phyloP scores from a whole-genome alignment of 2,113 vertebrate species.

The Cyprinus carpio region DNA sequence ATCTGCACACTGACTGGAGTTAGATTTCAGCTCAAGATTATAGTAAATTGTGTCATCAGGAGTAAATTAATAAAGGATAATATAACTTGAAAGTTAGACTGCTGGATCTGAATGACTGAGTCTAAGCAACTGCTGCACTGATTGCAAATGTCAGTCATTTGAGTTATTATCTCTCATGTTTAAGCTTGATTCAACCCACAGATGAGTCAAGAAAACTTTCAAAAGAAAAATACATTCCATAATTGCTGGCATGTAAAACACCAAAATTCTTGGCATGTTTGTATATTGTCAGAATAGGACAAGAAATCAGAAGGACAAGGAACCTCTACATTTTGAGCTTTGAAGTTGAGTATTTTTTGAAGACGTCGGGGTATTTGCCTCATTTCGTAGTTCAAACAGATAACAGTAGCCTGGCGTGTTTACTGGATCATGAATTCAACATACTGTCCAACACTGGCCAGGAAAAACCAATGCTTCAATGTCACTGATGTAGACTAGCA shows the following conservation, averaged over 20 bases:
- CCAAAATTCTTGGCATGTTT: neutral
- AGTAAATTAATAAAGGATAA: neutral
- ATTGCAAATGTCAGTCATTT: neutral
- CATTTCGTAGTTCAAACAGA: neutral
- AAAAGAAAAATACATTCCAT: neutral
- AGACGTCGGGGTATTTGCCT: neutral
- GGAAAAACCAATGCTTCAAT: conserved; percentile 10
- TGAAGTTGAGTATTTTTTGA: neutral
- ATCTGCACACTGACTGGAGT: too few species aligned
- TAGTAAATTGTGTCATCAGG: neutral
- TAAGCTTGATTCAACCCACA: neutral
- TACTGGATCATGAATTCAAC: neutral
- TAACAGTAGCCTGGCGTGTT: neutral
- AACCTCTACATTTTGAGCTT: neutral
- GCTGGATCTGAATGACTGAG: neutral
- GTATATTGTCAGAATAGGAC: neutral
- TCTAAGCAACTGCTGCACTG: neutral
- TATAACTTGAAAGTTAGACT: neutral
- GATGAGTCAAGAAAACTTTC: neutral
- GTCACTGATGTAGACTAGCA: neutral
- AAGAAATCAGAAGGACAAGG: neutral
- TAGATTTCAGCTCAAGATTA: neutral
- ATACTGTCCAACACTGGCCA: conserved; percentile 1
- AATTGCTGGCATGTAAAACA: neutral
- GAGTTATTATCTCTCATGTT: neutral